Evolutionary conservation across 2,113 vertebrate species (phyloP).

Genomic region (Tretioscincus oriximinensis): DNA sequence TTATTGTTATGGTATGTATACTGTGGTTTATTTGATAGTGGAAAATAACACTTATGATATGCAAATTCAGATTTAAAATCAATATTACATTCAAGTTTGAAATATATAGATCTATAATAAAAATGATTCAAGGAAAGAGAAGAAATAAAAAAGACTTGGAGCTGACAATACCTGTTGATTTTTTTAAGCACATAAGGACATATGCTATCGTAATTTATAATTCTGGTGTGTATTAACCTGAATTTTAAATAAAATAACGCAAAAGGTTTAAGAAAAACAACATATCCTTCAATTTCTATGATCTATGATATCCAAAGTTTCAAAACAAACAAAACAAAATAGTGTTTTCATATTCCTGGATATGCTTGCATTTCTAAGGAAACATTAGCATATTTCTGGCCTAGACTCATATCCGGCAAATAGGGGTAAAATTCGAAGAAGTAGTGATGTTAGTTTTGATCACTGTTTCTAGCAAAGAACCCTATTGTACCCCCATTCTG

Average conservation of each 20-base stretch:
- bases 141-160: neutral
- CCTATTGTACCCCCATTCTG: too few species aligned
- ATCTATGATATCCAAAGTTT: neutral
- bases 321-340: too few species aligned
- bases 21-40: slow-evolving; percentile 19
- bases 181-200: neutral
- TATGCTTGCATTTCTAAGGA: too few species aligned
- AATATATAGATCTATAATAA: neutral
- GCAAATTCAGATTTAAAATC: slow-evolving; percentile 12
- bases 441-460: too few species aligned
- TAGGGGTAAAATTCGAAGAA: too few species aligned
- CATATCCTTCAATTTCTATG: neutral
- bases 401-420: too few species aligned
- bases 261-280: slow-evolving; percentile 2
- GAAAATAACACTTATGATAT: neutral
- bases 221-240: neutral
- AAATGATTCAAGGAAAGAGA: neutral
- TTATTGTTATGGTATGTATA: neutral
- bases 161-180: neutral
- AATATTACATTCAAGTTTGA: neutral
- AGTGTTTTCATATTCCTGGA: too few species aligned
- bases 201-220: neutral
- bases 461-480: too few species aligned
- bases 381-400: too few species aligned
- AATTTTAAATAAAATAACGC: neutral